Evolutionary conservation across 2,888 invertebrate genomes (phyloP), one percentile per base, ranked within the genome.

Genomic region (Heliconius erato): DNA sequence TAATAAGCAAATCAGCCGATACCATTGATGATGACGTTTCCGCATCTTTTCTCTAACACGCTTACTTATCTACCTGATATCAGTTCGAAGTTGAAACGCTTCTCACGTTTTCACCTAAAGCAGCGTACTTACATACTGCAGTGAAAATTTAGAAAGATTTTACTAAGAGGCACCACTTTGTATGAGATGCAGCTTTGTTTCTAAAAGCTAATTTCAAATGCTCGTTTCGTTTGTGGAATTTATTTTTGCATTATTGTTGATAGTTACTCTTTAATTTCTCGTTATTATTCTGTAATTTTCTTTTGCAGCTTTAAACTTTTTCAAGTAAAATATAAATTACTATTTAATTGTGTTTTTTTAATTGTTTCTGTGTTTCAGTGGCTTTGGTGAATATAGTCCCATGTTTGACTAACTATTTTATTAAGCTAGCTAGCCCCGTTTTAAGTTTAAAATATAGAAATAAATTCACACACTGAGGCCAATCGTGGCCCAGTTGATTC

Each of bases 91-190:
- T 85, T 85, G 80, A 80, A 83, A 85, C 84, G 83, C 85, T 80
- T 67, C 83, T 84, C 85, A 84, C 83, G 85, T 85, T 82, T 83
- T 69, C 83, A 85, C 81, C 83, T 85, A 85, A 84, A 85, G 85
- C 83, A 82, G 79, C 71, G 82, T 84, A 81, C 84, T 83, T 84
- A 85, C 85, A 84, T 7, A 9, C 83, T 83, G 85, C 82, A 85
- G 85, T 65, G 80, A 83, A 85, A 85, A 85, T 84, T 85, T 84
- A 76, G 71, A 83, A 79, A 80, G 82, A 82, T 76, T 82, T 83
- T 84, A 83, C 81, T 65, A 71, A 82, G 81, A 74, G 80, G 80
- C 82, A 82, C 80, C 82, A 84, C 82, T 82, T 82, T 79, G 79
- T 80, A 79, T 26, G 44, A 77, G 44, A 74, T 79, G 79, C 79